Base-by-base conservation (phyloP, 2,797 vertebrate species). In the Enteromius thamalakanensis region DNA sequence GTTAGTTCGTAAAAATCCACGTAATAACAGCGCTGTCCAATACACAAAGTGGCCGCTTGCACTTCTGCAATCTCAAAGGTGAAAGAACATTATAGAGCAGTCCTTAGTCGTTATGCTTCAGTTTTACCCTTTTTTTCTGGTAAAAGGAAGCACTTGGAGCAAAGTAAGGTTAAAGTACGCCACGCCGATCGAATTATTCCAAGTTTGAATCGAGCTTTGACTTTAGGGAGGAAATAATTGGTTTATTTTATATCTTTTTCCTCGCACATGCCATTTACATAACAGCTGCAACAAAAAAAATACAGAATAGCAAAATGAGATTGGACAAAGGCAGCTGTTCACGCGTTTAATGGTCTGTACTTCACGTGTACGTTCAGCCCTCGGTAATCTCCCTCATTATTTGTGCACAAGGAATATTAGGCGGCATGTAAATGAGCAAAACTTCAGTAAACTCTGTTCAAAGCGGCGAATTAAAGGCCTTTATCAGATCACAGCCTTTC, bases 401-500 rank as follows among this genome's bases (percentile, higher is more conserved):
- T 82, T 87, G 84, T 80, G 76, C 60, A 45, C 79, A 45, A 71
- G 84, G 80, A 87, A 88, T 87, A 84, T 40, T 68, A 84, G 89
- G 86, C 87, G 67, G 71, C 87, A 90, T 91, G 85, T 84, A 92
- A 93, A 92, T 89, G 87, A 85, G 83, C 82, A 82, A 89, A 90
- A 89, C 87, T 87, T 87, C 87, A 87, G 87, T 86, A 90, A 91
- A 93, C 87, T 90, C 89, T 89, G 91, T 92, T 89, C 91, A 88
- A 87, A 90, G 87, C 86, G 72, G 60, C 83, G 91, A 92, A 93
- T 93, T 90, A 93, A 88, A 91, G 86, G 86, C 87, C 89, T 93
- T 92, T 93, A 93, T 94, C 89, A 87, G 90, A 93, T 93, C 91
- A 90, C 90, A 91, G 89, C 84, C 84, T 65, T 81, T 76, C 74